Conservation (phyloP, 2,113 vertebrate genomes). For the Chaetodon auriga region DNA sequence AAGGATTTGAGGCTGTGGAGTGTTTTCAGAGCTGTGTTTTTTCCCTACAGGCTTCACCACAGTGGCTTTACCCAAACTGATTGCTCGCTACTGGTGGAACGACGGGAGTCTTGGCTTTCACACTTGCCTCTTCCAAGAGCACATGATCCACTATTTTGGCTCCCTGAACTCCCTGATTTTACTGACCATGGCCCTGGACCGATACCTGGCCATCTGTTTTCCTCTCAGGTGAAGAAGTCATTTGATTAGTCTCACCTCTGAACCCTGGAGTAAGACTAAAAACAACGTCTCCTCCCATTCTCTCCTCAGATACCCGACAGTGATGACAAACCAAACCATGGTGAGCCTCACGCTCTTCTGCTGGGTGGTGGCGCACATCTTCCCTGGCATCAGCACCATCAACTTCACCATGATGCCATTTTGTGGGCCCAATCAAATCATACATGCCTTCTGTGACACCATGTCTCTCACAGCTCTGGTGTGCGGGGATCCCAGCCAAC, state of each 20-base stretch:
- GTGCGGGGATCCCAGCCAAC: conserved; percentile 23
- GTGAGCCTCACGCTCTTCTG: conserved; percentile 33
- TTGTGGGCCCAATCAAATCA: conserved; percentile 60
- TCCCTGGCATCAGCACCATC: conserved; percentile 15
- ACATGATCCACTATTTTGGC: conserved; percentile 70
- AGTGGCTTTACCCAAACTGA: conserved; percentile 67
- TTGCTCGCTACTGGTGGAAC: conserved; percentile 69
- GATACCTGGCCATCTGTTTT: conserved; percentile 65
- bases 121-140: conserved; percentile 62
- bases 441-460: conserved; percentile 59
- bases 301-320: conserved; percentile 46
- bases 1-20: not conserved
- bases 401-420: conserved; percentile 32
- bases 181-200: conserved; percentile 68
- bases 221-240: conserved; percentile 50
- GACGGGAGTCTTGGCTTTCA: conserved; percentile 57
- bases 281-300: not conserved
- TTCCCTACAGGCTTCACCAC: conserved; percentile 49
- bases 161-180: conserved; percentile 71
- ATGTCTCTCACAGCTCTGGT: conserved; percentile 21
- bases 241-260: not conserved
- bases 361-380: conserved; percentile 54
- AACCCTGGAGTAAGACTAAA: not conserved
- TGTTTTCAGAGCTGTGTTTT: too few relatives aligned
- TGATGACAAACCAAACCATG: conserved; percentile 62